These are phyloP conservation scores for Muscicapa comitata DNA, from an alignment of 2,797 vertebrate species.

Conservation along the genomic window DNA sequence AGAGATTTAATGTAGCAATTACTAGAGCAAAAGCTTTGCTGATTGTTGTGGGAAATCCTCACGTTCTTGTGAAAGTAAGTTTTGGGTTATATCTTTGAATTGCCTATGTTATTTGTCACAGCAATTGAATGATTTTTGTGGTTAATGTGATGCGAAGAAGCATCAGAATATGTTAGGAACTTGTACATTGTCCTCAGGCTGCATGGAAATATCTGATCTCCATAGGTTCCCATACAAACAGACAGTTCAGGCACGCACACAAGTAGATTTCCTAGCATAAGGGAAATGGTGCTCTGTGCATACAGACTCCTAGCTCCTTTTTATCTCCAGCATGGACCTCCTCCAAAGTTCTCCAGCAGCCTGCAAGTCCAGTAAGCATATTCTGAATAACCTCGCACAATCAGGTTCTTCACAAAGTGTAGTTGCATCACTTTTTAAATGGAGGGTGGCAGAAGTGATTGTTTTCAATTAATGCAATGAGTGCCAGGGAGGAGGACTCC, in stretches of 20 bases:
- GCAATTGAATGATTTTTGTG: background rate
- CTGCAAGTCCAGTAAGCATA: background rate
- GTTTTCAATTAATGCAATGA: background rate
- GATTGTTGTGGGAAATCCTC: slow-evolving; percentile 90
- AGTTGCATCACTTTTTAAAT: background rate
- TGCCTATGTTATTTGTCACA: background rate
- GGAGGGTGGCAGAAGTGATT: background rate
- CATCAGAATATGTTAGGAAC: background rate
- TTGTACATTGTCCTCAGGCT: background rate
- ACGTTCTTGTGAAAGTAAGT: slow-evolving; percentile 85
- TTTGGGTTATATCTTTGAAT: background rate
- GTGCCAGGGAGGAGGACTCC: background rate
- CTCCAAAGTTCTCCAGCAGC: background rate
- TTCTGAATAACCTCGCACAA: background rate
- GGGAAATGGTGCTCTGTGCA: background rate
- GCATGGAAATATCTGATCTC: background rate
- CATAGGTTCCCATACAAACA: accelerated
- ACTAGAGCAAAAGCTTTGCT: slow-evolving; percentile 93
- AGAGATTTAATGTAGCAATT: slow-evolving; percentile 94
- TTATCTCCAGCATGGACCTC: background rate
- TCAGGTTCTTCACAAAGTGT: background rate
- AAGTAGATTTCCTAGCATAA: background rate
- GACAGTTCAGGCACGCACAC: background rate
- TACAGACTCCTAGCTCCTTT: background rate
- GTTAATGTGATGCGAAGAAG: background rate